These are phyloP conservation scores for Onychorhynchus coronatus DNA, from an alignment of 2,113 vertebrate genomes.

Conservation along the genomic window DNA sequence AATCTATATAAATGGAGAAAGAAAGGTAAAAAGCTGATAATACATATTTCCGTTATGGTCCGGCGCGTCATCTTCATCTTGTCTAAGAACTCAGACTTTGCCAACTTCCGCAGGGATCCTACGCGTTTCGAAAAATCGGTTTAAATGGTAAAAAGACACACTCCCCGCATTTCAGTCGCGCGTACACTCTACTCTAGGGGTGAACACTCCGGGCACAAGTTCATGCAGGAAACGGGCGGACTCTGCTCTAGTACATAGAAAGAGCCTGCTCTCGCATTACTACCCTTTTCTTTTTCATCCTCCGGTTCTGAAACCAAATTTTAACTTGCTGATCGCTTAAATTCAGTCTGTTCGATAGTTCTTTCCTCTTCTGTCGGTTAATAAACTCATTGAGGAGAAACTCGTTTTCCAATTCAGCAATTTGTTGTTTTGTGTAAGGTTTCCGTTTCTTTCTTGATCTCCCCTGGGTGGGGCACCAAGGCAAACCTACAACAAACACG, in stretches of 20 bases:
- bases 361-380: slow-evolving; percentile 92
- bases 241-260: slow-evolving; percentile 68
- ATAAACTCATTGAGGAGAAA: slow-evolving; percentile 93
- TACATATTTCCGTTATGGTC: background rate
- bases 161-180: background rate
- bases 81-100: background rate
- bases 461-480: slow-evolving; percentile 87
- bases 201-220: slow-evolving; percentile 47
- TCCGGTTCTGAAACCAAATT: slow-evolving; percentile 97
- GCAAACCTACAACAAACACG: slow-evolving; percentile 79
- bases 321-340: slow-evolving; percentile 97
- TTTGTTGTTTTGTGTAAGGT: slow-evolving; percentile 91
- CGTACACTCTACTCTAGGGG: slow-evolving; percentile 34
- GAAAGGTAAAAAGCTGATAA: slow-evolving; percentile 46
- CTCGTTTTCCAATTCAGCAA: slow-evolving; percentile 92
- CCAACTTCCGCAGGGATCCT: background rate
- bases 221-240: slow-evolving; percentile 34
- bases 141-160: background rate
- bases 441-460: slow-evolving; percentile 91
- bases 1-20: slow-evolving; percentile 43
- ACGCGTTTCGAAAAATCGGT: background rate
- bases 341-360: slow-evolving; percentile 88
- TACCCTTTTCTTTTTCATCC: slow-evolving; percentile 95
- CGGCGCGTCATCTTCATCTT: background rate
- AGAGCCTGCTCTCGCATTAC: slow-evolving; percentile 88